Base-by-base conservation (phyloP, 1,140 invertebrate species). In the Hirudo medicinalis region DNA sequence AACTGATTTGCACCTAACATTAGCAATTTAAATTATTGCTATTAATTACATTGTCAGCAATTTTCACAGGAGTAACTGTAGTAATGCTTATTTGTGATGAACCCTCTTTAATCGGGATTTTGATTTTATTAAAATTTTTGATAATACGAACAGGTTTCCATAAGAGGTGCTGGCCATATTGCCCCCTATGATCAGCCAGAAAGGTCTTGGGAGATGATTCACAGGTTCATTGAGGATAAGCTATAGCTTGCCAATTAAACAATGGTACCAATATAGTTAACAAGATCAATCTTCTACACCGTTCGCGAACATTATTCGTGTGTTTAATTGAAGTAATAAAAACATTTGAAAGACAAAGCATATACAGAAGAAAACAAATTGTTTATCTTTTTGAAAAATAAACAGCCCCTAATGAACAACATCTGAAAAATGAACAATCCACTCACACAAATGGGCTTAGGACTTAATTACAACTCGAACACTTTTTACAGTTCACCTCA, bases 131-230 rank as follows among this genome's bases (percentile, higher is more conserved):
- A 2, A 54, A 73, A 40, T 36, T 43, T 2, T 29, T 25, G 6
- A 20, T 55, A n/a, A n/a, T n/a, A n/a, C 32, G 3, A 60, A 29
- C 55, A 80, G 78, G 79, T 79, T 19, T 73, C 78, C 57, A 78
- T 81, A 11, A 69, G 77, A 53, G 76, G 75, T 54, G 90, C 89
- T 36, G 91, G 91, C 0, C 91, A 93, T 75, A 90, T 91, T 86
- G 87, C 90, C 22, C 90, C 91, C 0, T 82, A 83, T 29, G 90
- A 92, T 82, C 89, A 92, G 78, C 90, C 91, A 0, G 86, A 86
- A 71, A 88, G 88, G 86, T 86, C 87, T 0, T 84, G 87, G 27
- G 88, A 90, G 79, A 82, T 93, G 76, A 89, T 93, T 70, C 86
- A 86, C 32, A 84, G 87, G 77, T 89, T 93, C 72, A 89, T 89